Evolutionary conservation across 1,140 invertebrate genomes (phyloP).

Genomic region (Calycopis cecrops): DNA sequence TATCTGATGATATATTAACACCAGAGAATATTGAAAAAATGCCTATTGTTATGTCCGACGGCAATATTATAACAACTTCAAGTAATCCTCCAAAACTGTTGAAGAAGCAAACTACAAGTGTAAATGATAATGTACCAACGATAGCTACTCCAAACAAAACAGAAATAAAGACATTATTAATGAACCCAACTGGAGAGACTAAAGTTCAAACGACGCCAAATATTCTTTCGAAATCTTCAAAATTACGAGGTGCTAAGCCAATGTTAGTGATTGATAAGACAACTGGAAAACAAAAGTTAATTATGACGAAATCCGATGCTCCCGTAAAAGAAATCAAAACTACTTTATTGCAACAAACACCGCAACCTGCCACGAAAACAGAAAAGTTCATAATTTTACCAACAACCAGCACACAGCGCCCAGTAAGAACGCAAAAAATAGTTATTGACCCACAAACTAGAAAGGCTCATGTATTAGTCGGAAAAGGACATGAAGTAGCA

Average conservation of each 20-base stretch:
- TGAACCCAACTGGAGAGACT: slow-evolving; percentile 50
- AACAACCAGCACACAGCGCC: slow-evolving; percentile 55
- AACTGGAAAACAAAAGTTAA: slow-evolving; percentile 67
- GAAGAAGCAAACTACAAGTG: slow-evolving; percentile 45
- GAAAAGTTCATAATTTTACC: slow-evolving; percentile 80
- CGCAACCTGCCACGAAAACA: slow-evolving; percentile 58
- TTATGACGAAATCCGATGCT: slow-evolving; percentile 55
- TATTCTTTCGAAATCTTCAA: slow-evolving; percentile 69
- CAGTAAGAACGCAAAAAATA: slow-evolving; percentile 59
- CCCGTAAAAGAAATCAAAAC: slow-evolving; percentile 51
- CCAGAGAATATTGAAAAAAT: slow-evolving; percentile 77
- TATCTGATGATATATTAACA: slow-evolving; percentile 79
- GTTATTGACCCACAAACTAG: slow-evolving; percentile 65
- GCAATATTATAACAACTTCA: slow-evolving; percentile 60
- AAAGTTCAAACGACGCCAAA: slow-evolving; percentile 66
- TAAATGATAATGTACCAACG: slow-evolving; percentile 47
- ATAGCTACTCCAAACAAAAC: slow-evolving; percentile 39
- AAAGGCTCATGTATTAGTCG: slow-evolving; percentile 59
- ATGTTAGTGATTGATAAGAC: slow-evolving; percentile 67
- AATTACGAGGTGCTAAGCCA: slow-evolving; percentile 59
- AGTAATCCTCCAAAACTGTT: slow-evolving; percentile 44
- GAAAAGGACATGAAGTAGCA: slow-evolving; percentile 39
- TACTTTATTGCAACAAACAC: slow-evolving; percentile 39
- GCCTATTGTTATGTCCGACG: slow-evolving; percentile 79
- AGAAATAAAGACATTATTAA: slow-evolving; percentile 55